These are phyloP conservation scores for Chromobotia macracanthus DNA, from an alignment of 2,797 vertebrate species.

Conservation along the genomic window DNA sequence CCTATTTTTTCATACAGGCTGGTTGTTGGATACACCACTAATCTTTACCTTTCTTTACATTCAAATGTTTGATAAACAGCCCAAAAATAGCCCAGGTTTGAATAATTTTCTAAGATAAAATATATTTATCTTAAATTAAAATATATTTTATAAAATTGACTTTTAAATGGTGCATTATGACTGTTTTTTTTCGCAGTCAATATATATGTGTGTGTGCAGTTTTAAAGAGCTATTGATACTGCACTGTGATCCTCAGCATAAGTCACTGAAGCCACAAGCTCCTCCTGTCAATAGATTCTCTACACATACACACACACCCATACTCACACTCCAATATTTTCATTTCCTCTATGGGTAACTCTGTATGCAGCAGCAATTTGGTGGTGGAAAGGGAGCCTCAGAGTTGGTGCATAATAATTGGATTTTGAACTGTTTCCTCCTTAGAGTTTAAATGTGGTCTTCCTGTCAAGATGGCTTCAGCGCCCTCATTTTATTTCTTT, in stretches of 20 bases:
- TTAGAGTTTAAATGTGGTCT: constrained; percentile 38
- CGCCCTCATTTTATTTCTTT: constrained; percentile 34
- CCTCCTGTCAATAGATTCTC: constrained; percentile 24
- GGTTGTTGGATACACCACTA: background rate
- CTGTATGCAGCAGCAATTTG: constrained; percentile 17
- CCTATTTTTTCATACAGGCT: no score
- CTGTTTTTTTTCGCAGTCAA: constrained; percentile 27
- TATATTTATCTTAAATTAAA: no score
- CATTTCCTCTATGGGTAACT: constrained; percentile 33
- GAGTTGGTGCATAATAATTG: constrained; percentile 40
- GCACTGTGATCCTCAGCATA: constrained; percentile 17
- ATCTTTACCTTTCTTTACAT: background rate
- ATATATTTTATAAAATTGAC: background rate
- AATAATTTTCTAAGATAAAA: background rate
- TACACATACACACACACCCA: background rate
- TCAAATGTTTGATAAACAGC: no score
- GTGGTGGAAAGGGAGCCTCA: constrained; percentile 24
- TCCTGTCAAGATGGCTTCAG: constrained; percentile 39
- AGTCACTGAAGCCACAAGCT: constrained; percentile 11
- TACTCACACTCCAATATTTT: constrained; percentile 31
- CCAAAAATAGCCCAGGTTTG: background rate
- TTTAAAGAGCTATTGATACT: constrained; percentile 49
- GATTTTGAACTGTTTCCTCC: constrained; percentile 45
- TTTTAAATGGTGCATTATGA: background rate
- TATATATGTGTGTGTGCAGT: constrained; percentile 22